These are phyloP conservation scores for Sebastes iracundus DNA, from an alignment of 2,797 vertebrate genomes.

Conservation along the genomic window DNA sequence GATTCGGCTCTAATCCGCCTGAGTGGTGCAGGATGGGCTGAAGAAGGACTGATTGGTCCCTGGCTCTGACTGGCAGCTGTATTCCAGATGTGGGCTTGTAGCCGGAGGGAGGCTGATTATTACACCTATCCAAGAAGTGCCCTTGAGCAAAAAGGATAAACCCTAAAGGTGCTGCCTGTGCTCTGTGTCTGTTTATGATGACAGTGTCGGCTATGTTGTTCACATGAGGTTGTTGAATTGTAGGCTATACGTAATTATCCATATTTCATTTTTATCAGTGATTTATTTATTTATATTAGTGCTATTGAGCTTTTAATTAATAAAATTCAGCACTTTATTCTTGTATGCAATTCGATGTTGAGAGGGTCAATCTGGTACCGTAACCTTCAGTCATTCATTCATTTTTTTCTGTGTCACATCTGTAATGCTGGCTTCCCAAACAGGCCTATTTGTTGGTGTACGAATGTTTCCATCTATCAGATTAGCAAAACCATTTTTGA, in stretches of 20 bases:
- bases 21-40: background rate
- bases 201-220: no score
- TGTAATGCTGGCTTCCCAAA: background rate
- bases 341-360: no score
- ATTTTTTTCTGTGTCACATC: no score
- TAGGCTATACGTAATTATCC: no score
- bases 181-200: background rate
- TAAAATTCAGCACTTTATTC: no score
- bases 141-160: background rate
- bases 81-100: background rate
- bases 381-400: no score
- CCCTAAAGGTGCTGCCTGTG: background rate
- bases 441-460: background rate
- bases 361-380: no score
- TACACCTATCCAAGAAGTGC: background rate
- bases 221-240: no score
- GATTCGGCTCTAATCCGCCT: background rate
- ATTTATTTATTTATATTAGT: no score
- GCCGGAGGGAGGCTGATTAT: background rate
- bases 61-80: background rate
- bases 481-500: background rate
- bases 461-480: background rate
- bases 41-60: background rate
- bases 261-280: no score
- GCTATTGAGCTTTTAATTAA: no score